Conservation (phyloP, 2,888 invertebrate species). For the Cetonia aurata region DNA sequence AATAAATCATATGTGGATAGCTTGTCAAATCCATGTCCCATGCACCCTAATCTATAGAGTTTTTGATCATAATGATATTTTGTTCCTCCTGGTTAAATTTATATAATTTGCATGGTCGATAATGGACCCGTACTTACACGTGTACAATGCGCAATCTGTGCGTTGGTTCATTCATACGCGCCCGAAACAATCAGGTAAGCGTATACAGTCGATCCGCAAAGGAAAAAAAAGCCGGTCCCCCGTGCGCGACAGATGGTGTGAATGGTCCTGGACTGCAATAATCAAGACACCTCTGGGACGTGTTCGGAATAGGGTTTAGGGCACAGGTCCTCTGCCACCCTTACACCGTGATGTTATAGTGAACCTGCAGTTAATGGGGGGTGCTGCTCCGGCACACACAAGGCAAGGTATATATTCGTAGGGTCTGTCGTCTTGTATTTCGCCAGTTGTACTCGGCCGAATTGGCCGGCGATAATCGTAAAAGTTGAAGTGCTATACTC, state of each 20-base stretch:
- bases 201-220: slow-evolving; percentile 50
- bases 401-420: slow-evolving; percentile 22
- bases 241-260: slow-evolving; percentile 64
- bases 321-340: slow-evolving; percentile 46
- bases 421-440: background rate
- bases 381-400: slow-evolving; percentile 47
- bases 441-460: slow-evolving; percentile 29
- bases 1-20: too few relatives aligned
- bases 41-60: background rate
- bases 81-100: background rate
- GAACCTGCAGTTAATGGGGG: slow-evolving; percentile 53
- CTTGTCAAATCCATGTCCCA: slow-evolving; percentile 6
- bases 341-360: slow-evolving; percentile 28
- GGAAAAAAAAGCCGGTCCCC: slow-evolving; percentile 53
- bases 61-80: too few relatives aligned
- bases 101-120: slow-evolving; percentile 22
- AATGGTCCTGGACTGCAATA: slow-evolving; percentile 60
- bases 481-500: slow-evolving; percentile 43
- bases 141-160: slow-evolving; percentile 6
- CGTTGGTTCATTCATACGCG: slow-evolving; percentile 16
- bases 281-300: slow-evolving; percentile 64
- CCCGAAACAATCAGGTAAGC: slow-evolving; percentile 41
- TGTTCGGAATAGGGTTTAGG: slow-evolving; percentile 58
- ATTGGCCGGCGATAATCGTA: slow-evolving; percentile 49
- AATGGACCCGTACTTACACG: slow-evolving; percentile 6